Base-by-base conservation (phyloP, 2,888 invertebrate genomes). In the Athripsodes cinereus region DNA sequence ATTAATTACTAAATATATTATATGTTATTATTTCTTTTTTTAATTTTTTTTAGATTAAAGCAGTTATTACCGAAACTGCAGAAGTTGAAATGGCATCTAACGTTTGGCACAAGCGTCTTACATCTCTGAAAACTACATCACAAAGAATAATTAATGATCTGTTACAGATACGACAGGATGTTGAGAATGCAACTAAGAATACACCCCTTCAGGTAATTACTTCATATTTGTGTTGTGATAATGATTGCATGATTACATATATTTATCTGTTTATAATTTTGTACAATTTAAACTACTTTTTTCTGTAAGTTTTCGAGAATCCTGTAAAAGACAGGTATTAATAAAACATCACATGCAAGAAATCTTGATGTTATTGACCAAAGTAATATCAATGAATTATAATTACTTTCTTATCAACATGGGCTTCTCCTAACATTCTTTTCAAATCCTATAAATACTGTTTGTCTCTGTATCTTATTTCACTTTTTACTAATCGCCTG, bases 61-160 rank as follows among this genome's bases (percentile, higher is more conserved):
- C 72, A 1, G 48, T 74, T 46, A 70, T 69, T 6, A 72, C 70
- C 31, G 78, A 78, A 67, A 64, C 71, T 67, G 70, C 71, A 19
- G 69, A 68, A 63, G 75, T 72, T 61, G 78, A 78, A 22, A 67
- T 68, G 58, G 66, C 72, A 1, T 40, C 16, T 19, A 58, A 13
- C n/a, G 67, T 69, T 52, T 77, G 78, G 76, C 55, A 49, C 19
- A 69, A 69, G 26, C 73, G 73, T 1, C 58, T 70, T 1, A 62
- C 61, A 1, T 71, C 74, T 57, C 71, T 77, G 1, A 68, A 68
- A 20, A 35, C 56, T n/a, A 66, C 60, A 19, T 69, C 74, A n/a
- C 65, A 67, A 2, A 50, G 22, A 31, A 62, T 66, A 19, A 65
- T 64, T 54, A 66, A 67, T 2, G 62, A 57, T 47, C 59, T 73